These are phyloP conservation scores for Microcebus jonahi DNA, from an alignment of 2,113 vertebrate species.

Conservation along the genomic window DNA sequence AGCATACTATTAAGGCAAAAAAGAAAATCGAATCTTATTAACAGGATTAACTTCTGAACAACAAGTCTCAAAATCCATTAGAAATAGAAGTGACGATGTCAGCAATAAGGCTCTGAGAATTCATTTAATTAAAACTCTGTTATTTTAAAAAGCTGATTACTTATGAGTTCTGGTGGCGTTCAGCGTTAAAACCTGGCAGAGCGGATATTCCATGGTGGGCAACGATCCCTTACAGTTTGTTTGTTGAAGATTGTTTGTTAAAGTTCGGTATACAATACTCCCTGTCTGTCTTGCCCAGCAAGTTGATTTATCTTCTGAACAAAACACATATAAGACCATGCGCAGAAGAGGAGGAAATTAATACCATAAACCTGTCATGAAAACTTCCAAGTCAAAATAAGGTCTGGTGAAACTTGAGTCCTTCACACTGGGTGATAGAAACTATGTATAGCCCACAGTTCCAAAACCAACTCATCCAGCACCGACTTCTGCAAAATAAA, in stretches of 20 bases:
- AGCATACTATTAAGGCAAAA: constrained; percentile 65
- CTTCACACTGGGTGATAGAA: constrained; percentile 52
- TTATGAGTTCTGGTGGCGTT: constrained; percentile 55
- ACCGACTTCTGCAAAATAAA: not conserved
- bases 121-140: constrained; percentile 73
- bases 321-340: constrained; percentile 80
- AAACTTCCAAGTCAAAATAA: constrained; percentile 82
- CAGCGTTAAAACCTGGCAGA: constrained; percentile 32
- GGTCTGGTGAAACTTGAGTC: constrained; percentile 71
- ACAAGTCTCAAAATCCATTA: constrained; percentile 76
- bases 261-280: constrained; percentile 46
- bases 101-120: constrained; percentile 65
- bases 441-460: not conserved
- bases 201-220: constrained; percentile 35
- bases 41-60: constrained; percentile 79
- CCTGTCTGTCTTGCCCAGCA: constrained; percentile 40
- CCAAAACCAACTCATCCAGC: not conserved
- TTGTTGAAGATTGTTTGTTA: constrained; percentile 52
- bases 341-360: constrained; percentile 83
- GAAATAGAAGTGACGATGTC: constrained; percentile 64
- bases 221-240: constrained; percentile 2
- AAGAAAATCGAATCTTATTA: constrained; percentile 79
- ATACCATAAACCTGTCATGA: constrained; percentile 85
- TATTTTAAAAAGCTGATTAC: constrained; percentile 67
- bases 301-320: constrained; percentile 84